Conservation (phyloP, 2,888 invertebrate species). For the Leptinotarsa rubiginosa region DNA sequence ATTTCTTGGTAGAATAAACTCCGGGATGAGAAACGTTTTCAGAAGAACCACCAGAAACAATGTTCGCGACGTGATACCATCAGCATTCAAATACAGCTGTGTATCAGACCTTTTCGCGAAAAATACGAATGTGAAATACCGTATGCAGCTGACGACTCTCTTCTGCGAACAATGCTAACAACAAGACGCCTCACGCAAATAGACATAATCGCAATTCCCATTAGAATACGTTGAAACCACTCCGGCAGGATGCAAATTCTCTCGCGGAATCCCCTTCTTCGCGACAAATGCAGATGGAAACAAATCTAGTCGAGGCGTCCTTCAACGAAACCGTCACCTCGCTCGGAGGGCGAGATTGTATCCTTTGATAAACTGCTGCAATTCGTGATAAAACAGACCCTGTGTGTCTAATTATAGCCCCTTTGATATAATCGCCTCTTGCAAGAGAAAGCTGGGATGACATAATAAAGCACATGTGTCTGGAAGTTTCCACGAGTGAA, state of each 20-base stretch:
- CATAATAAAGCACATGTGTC: background rate
- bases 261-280: background rate
- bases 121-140: background rate
- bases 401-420: conserved; percentile 10
- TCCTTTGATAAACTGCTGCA: conserved; percentile 1
- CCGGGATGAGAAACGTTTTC: too few species aligned
- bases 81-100: too few species aligned
- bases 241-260: background rate
- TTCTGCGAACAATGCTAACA: background rate
- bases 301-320: background rate
- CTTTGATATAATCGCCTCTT: conserved; percentile 10
- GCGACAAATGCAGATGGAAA: conserved; percentile 8
- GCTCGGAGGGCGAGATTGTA: background rate
- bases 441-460: background rate
- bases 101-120: background rate
- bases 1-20: too few species aligned
- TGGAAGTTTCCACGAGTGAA: background rate
- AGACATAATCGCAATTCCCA: conserved; percentile 4
- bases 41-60: too few species aligned
- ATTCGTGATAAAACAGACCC: conserved; percentile 7
- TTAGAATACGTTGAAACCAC: background rate
- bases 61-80: too few species aligned
- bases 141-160: background rate
- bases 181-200: background rate
- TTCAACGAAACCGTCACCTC: conserved; percentile 1